phyloP scores from a whole-genome alignment of 2,113 vertebrate species.

The Sapajus apella region DNA sequence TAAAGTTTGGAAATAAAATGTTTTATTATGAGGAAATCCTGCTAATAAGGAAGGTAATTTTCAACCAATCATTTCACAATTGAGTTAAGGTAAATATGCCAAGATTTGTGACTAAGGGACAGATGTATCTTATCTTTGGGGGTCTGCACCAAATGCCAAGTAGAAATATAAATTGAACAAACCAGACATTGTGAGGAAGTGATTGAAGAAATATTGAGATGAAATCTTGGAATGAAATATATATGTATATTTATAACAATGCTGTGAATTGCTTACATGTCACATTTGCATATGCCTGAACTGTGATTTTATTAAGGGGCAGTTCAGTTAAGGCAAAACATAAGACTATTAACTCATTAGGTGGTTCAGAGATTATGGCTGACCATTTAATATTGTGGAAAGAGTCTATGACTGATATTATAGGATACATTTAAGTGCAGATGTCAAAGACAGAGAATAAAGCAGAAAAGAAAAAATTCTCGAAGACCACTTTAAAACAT shows the following conservation, averaged over 20 bases:
- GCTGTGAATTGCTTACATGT: conserved; percentile 55
- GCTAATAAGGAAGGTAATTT: conserved; percentile 86
- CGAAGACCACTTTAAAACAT: conserved; percentile 67
- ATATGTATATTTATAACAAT: conserved; percentile 80
- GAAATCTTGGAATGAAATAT: conserved; percentile 84
- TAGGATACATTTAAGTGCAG: conserved; percentile 48
- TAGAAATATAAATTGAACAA: conserved; percentile 85
- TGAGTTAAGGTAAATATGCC: conserved; percentile 86
- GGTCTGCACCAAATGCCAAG: conserved; percentile 85
- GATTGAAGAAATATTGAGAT: conserved; percentile 88
- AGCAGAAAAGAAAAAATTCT: conserved; percentile 55
- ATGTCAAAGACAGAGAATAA: conserved; percentile 15
- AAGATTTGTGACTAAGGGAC: conserved; percentile 85
- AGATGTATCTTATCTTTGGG: conserved; percentile 87
- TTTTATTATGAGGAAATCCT: conserved; percentile 80
- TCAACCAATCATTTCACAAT: conserved; percentile 79
- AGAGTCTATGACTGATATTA: conserved; percentile 44
- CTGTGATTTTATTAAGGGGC: conserved; percentile 57
- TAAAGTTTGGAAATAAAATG: conserved; percentile 81
- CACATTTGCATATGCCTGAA: conserved; percentile 67
- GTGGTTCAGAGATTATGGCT: background rate
- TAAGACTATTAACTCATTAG: background rate
- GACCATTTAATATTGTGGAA: conserved; percentile 29
- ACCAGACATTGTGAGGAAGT: conserved; percentile 87
- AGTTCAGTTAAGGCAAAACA: conserved; percentile 55